Base-by-base conservation (phyloP, 2,113 vertebrate species). In the Percina caprodes region DNA sequence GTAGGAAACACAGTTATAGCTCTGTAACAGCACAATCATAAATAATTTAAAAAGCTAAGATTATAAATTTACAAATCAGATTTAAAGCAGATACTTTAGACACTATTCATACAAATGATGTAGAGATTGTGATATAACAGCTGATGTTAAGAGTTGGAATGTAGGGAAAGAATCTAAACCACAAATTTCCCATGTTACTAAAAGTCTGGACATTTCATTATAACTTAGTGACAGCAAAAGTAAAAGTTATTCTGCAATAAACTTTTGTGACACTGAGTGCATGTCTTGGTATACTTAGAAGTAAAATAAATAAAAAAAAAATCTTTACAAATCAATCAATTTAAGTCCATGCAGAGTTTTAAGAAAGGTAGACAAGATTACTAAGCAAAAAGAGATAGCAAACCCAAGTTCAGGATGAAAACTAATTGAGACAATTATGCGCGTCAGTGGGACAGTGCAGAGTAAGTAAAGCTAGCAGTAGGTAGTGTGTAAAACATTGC, bases 351-450 rank as follows among this genome's bases (percentile, higher is more conserved):
- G 79, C 81, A 82, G 16, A 72, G 68, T 68, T 55, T 72, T 35
- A 66, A 69, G 6, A 73, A n/a, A 78, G 58, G 52, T n/a, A 60
- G n/a, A 52, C 15, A 39, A 73, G 75, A 80, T 60, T 49, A 35
- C 51, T 67, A 35, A 60, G 79, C 49, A 78, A 82, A 89, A 86
- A 48, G 77, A 77, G 69, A 79, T 0, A 81, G 88, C 69, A 78
- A 82, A 89, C 79, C 60, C 83, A 62, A 87, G 76, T 79, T 70
- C n/a, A 79, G 62, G 30, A 77, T 9, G 49, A 56, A 62, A 51
- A 71, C 35, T 56, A 67, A 69, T 62, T 54, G 19, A 65, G 69
- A 69, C 21, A 76, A 65, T 68, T 45, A n/a, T 35, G 72, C 49
- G 9, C 59, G 65, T 77, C 84, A 84, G 7, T 51, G 69, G 73